Conservation (phyloP, 2,113 vertebrate genomes). For the Sciurus niger region DNA sequence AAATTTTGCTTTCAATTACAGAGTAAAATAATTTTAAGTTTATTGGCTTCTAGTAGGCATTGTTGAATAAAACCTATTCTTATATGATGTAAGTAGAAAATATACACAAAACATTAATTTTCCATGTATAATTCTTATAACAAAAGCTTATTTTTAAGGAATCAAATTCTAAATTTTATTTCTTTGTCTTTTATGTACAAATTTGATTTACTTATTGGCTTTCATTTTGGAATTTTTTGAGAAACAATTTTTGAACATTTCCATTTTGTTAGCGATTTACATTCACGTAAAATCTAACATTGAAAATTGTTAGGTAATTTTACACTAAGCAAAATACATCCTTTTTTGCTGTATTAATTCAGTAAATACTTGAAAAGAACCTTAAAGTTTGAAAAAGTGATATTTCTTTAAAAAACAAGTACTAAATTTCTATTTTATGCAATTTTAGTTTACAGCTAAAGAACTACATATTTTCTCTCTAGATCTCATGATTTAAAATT, state of each 20-base stretch:
- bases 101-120: not conserved
- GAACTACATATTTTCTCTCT: not conserved
- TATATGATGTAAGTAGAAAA: not conserved
- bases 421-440: not conserved
- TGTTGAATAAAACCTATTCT: not conserved
- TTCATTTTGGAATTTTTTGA: not conserved
- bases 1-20: slow-evolving; percentile 18
- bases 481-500: slow-evolving; percentile 19
- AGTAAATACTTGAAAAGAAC: not conserved
- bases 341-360: not conserved
- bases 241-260: not conserved
- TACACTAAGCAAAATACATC: not conserved
- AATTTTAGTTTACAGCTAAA: not conserved
- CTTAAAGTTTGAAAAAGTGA: not conserved
- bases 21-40: not conserved
- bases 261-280: not conserved
- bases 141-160: slow-evolving; percentile 36
- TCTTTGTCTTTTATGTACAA: not conserved
- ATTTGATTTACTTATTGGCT: not conserved
- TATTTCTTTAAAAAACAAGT: not conserved
- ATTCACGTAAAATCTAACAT: not conserved
- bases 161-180: slow-evolving; percentile 16
- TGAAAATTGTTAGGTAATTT: not conserved
- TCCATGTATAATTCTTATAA: not conserved
- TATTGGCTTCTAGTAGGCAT: not conserved